Percentiles rank a stretch among this genome's conserved stretches.
Conservation (phyloP, 2,113 vertebrate genomes). For the Oncorhynchus clarkii region DNA sequence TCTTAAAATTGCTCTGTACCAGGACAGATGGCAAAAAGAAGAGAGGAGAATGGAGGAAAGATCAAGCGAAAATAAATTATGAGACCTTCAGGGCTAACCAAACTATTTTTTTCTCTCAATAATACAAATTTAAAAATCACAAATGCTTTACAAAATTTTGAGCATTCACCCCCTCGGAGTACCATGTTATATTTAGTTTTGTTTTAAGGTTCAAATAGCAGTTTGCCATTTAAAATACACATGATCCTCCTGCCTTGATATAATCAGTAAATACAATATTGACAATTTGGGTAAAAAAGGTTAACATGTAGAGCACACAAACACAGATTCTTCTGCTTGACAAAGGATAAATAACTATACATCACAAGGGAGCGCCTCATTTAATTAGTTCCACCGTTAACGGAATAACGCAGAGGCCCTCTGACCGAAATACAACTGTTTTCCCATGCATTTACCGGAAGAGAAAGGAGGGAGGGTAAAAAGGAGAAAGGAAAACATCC, state of each 20-base stretch:
- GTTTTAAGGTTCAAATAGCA: background rate
- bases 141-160: background rate
- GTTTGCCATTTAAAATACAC: background rate
- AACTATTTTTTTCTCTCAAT: background rate
- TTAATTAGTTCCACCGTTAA: constrained; percentile 67
- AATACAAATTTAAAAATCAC: background rate
- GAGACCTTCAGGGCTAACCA: background rate
- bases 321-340: constrained; percentile 67
- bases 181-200: background rate
- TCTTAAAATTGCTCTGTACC: no score
- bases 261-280: constrained; percentile 27
- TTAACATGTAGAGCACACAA: constrained; percentile 23
- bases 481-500: constrained; percentile 53
- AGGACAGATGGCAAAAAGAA: no score
- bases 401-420: constrained; percentile 47
- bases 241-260: constrained; percentile 12
- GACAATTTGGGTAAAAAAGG: constrained; percentile 19
- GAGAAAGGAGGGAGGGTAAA: constrained; percentile 40
- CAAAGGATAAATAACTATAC: constrained; percentile 72
- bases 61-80: background rate
- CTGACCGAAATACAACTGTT: constrained; percentile 52
- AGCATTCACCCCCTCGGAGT: background rate
- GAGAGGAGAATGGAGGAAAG: no score
- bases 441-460: constrained; percentile 51
- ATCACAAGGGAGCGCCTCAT: constrained; percentile 62